phyloP scores from a whole-genome alignment of 1,140 invertebrate genomes.

The Drosophila kohkoa region DNA sequence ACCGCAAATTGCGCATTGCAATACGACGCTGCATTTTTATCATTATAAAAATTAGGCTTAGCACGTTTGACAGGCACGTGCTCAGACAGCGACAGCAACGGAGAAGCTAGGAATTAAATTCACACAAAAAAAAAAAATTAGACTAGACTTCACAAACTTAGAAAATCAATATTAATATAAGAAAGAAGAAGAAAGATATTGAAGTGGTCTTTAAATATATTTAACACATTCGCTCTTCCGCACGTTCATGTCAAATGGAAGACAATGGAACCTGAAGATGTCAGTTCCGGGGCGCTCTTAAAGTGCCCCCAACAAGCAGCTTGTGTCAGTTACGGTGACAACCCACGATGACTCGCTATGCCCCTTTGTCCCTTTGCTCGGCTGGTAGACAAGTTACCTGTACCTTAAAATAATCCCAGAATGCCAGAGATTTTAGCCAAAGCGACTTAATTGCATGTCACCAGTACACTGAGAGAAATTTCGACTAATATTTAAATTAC shows the following conservation, averaged over 20 bases:
- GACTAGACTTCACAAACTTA: constrained; percentile 9
- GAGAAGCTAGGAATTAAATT: constrained; percentile 23
- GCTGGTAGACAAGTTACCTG: constrained; percentile 18
- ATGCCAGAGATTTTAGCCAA: constrained; percentile 46
- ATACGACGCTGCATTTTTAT: constrained; percentile 73
- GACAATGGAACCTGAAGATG: constrained; percentile 64
- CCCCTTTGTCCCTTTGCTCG: not conserved
- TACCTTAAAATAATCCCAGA: constrained; percentile 12
- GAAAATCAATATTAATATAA: constrained; percentile 22
- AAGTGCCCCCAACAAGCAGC: constrained; percentile 58
- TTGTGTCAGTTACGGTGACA: constrained; percentile 40
- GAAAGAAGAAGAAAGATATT: not conserved
- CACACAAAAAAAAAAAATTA: constrained; percentile 26
- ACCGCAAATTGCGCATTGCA: constrained; percentile 64
- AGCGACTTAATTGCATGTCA: constrained; percentile 50
- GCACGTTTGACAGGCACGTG: constrained; percentile 65
- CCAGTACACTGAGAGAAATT: constrained; percentile 6
- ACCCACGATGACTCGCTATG: not conserved
- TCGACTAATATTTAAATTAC: not conserved
- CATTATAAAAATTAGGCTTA: constrained; percentile 82
- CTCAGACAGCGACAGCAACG: not conserved
- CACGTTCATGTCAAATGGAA: constrained; percentile 71
- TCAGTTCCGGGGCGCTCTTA: constrained; percentile 51
- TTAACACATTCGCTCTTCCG: constrained; percentile 67
- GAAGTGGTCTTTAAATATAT: constrained; percentile 43